phyloP scores from a whole-genome alignment of 2,888 invertebrate genomes.

The Brachynemurus nebulosus region DNA sequence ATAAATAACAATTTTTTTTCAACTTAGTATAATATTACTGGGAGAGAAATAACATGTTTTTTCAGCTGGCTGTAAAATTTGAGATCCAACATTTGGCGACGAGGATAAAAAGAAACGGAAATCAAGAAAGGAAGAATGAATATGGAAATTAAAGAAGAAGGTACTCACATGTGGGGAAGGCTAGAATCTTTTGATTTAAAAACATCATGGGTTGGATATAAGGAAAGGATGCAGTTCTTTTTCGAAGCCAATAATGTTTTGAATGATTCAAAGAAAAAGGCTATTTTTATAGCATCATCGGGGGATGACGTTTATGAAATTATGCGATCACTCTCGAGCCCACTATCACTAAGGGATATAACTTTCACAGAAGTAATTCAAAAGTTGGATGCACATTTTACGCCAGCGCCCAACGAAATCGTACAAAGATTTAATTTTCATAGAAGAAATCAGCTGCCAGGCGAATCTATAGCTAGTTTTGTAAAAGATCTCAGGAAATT shows the following conservation, averaged over 20 bases:
- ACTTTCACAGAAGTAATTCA: neutral
- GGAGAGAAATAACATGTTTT: too few species aligned
- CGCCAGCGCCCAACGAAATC: neutral
- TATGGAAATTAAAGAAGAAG: neutral
- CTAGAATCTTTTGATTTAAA: neutral
- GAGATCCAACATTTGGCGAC: neutral
- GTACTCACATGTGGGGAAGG: neutral
- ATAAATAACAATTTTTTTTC: too few species aligned
- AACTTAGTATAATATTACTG: too few species aligned
- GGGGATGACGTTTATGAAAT: too few species aligned
- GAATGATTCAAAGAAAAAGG: neutral
- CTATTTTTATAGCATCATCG: too few species aligned
- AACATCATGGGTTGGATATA: neutral
- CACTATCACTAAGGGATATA: too few species aligned
- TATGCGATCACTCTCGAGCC: too few species aligned
- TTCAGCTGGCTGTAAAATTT: too few species aligned
- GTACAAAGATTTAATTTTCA: constrained; percentile 3
- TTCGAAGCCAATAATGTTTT: constrained; percentile 3
- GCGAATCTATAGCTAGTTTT: constrained; percentile 5
- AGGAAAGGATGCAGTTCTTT: neutral
- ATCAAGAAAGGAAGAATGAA: too few species aligned
- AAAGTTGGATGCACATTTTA: neutral
- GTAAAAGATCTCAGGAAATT: constrained; percentile 6
- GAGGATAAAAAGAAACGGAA: neutral
- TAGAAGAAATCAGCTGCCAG: neutral